Conservation (phyloP, 2,113 vertebrate species). For the Dromiciops gliroides region DNA sequence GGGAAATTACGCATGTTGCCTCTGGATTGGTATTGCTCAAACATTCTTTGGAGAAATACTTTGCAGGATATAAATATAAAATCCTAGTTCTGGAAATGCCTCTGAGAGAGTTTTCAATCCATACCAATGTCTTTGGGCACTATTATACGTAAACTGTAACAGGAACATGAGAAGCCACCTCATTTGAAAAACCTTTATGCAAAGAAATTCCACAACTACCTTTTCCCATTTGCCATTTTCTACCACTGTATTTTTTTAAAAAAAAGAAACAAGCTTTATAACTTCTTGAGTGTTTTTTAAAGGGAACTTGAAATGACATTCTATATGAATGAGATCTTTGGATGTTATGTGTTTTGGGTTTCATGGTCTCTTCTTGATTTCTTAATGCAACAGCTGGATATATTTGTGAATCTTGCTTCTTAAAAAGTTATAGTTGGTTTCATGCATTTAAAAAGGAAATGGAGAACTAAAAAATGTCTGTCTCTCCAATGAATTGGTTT, state of each 20-base stretch:
- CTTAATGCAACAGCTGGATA: not conserved
- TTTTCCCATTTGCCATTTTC: not conserved
- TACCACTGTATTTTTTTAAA: not conserved
- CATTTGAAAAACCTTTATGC: not conserved
- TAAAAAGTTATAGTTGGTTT: not conserved
- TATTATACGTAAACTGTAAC: not conserved
- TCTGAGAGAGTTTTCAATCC: not conserved
- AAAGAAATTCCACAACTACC: not conserved
- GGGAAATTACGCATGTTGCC: accelerated
- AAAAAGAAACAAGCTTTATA: not conserved
- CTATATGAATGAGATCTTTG: not conserved
- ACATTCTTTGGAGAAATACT: not conserved
- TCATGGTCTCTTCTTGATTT: not conserved
- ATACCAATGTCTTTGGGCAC: not conserved
- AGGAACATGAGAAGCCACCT: not conserved
- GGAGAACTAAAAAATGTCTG: not conserved
- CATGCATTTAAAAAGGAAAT: not conserved
- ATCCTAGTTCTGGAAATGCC: not conserved
- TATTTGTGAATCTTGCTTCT: not conserved
- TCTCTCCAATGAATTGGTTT: not conserved
- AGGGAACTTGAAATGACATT: not conserved
- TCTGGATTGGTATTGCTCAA: accelerated
- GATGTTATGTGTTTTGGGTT: not conserved
- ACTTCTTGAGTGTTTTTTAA: not conserved
- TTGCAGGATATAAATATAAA: not conserved